phyloP scores from a whole-genome alignment of 2,888 invertebrate genomes.

The Chrysina gloriosa region DNA sequence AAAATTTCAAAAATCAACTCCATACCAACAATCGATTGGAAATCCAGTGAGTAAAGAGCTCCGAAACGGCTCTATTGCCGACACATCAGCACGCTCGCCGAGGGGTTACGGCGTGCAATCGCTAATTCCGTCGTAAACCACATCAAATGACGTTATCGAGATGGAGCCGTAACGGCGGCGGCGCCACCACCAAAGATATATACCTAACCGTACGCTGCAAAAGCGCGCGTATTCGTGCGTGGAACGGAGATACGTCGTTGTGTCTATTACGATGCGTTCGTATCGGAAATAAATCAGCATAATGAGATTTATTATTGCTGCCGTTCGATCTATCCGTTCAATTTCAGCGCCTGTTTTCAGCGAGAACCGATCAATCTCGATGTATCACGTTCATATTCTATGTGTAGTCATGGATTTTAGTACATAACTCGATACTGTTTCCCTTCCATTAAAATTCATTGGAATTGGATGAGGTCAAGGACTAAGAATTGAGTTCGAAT shows the following conservation, averaged over 20 bases:
- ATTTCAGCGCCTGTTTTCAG: conserved; percentile 8
- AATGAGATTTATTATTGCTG: conserved; percentile 38
- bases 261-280: conserved; percentile 4
- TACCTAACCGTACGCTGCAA: neutral
- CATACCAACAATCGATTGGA: neutral
- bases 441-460: too few species aligned
- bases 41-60: neutral
- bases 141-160: conserved; percentile 27
- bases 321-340: conserved; percentile 7
- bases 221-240: neutral
- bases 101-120: conserved; percentile 21
- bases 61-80: conserved; percentile 12
- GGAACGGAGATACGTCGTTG: conserved; percentile 21
- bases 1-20: neutral
- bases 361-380: neutral
- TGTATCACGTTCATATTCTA: neutral
- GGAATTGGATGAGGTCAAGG: too few species aligned
- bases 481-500: too few species aligned
- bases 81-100: neutral
- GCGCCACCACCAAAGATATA: conserved; percentile 5
- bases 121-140: conserved; percentile 17
- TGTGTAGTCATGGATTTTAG: too few species aligned
- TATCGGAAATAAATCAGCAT: conserved; percentile 39
- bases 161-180: neutral
- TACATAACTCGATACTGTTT: too few species aligned